These are phyloP conservation scores for Drosophila maculinotata DNA, from an alignment of 2,888 invertebrate genomes.

Conservation along the genomic window DNA sequence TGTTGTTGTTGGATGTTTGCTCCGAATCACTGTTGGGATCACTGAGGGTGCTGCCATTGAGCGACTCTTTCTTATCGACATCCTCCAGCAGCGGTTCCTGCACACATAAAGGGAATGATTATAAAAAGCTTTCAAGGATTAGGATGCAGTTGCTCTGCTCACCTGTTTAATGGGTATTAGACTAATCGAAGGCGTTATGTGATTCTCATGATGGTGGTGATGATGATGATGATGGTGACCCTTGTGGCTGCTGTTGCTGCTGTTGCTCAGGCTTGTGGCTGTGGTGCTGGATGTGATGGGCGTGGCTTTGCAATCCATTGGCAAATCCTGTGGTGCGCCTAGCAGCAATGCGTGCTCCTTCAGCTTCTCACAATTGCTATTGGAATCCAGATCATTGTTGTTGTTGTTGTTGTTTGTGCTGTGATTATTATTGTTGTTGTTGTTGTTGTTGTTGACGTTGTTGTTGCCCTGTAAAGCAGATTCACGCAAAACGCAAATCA, in stretches of 20 bases:
- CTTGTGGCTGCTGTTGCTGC: slow-evolving; percentile 59
- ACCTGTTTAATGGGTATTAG: slow-evolving; percentile 94
- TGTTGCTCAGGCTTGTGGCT: slow-evolving; percentile 32
- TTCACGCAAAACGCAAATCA: slow-evolving; percentile 84
- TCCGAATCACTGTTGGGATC: slow-evolving; percentile 80
- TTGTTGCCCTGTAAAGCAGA: slow-evolving; percentile 83
- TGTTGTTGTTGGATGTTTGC: slow-evolving; percentile 86
- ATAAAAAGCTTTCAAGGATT: not conserved
- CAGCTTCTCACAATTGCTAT: slow-evolving; percentile 39
- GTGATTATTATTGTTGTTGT: slow-evolving; percentile 24
- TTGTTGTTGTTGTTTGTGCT: slow-evolving; percentile 33
- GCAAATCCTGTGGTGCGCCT: slow-evolving; percentile 64
- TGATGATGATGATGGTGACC: slow-evolving; percentile 79
- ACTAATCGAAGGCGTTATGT: slow-evolving; percentile 93
- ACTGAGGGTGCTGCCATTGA: slow-evolving; percentile 63
- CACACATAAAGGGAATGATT: not conserved
- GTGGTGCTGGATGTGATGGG: slow-evolving; percentile 81
- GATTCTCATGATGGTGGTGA: slow-evolving; percentile 84
- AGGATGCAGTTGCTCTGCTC: slow-evolving; percentile 39
- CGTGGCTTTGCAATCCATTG: slow-evolving; percentile 82
- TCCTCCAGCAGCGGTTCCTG: slow-evolving; percentile 78
- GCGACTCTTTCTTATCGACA: slow-evolving; percentile 75
- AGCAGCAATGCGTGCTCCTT: slow-evolving; percentile 72
- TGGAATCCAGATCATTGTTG: slow-evolving; percentile 44
- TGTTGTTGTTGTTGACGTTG: slow-evolving; percentile 46